A percentile compares a stretch with the other conserved stretches of the same genome.
These are phyloP conservation scores for Heterotis niloticus DNA, from an alignment of 2,113 vertebrate genomes.

Conservation along the genomic window DNA sequence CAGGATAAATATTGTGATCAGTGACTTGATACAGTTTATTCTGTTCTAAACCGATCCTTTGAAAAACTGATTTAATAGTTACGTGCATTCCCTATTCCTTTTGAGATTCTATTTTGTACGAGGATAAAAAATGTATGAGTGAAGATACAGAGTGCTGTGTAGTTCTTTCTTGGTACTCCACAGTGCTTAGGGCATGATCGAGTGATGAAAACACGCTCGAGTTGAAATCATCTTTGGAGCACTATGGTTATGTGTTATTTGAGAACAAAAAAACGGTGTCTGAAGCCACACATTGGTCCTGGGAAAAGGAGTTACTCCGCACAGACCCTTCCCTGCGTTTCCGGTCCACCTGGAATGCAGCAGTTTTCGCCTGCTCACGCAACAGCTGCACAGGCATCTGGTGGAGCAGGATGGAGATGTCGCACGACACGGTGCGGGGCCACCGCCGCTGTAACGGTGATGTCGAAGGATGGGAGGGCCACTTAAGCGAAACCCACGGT, in stretches of 20 bases:
- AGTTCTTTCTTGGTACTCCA: not conserved
- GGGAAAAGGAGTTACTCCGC: too few species aligned
- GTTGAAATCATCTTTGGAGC: not conserved
- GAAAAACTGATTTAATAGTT: not conserved
- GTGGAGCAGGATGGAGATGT: not conserved
- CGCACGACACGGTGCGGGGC: constrained; percentile 25
- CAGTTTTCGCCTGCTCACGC: too few species aligned
- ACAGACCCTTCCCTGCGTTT: not conserved
- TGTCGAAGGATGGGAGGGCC: constrained; percentile 49
- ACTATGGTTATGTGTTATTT: not conserved
- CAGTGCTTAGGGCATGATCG: not conserved
- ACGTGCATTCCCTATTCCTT: not conserved
- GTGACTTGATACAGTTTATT: not conserved
- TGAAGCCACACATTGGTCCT: not conserved
- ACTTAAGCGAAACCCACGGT: constrained; percentile 44
- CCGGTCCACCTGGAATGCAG: not conserved
- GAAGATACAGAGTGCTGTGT: not conserved
- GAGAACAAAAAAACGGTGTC: not conserved
- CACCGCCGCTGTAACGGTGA: constrained; percentile 54
- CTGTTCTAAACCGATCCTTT: not conserved
- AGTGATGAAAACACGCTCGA: not conserved
- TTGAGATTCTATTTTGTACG: constrained; percentile 13
- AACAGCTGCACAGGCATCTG: constrained; percentile 3
- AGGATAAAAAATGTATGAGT: not conserved
- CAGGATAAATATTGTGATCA: not conserved